These are phyloP conservation scores for Aradophagus sp. DNA, from an alignment of 1,140 invertebrate species.

Conservation along the genomic window DNA sequence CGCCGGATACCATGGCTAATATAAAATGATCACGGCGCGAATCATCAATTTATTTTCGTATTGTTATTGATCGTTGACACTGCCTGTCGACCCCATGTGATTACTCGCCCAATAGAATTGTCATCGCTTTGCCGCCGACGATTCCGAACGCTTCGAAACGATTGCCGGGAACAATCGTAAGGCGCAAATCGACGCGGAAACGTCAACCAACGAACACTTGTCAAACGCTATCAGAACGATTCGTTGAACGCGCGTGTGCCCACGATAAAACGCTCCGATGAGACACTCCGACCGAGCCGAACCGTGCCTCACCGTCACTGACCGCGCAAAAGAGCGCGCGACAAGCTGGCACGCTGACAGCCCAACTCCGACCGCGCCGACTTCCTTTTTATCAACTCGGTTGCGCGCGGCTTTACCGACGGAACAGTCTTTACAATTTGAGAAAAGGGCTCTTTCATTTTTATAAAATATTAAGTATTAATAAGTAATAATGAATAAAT, in stretches of 20 bases:
- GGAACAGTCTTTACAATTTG: too few relatives aligned
- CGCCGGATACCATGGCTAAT: slow-evolving; percentile 68
- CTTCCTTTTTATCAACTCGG: too few relatives aligned
- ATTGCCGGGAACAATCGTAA: slow-evolving; percentile 3
- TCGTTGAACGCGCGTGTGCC: slow-evolving; percentile 22
- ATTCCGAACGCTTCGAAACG: neutral
- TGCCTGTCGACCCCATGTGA: slow-evolving; percentile 64
- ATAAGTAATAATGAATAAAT: too few relatives aligned
- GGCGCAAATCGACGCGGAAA: neutral
- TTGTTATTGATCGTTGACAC: slow-evolving; percentile 73
- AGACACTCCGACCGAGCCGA: too few relatives aligned
- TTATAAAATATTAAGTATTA: too few relatives aligned
- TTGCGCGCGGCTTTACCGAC: too few relatives aligned
- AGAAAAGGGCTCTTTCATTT: too few relatives aligned
- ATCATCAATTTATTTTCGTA: slow-evolving; percentile 72
- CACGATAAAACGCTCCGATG: slow-evolving; percentile 7
- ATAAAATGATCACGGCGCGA: slow-evolving; percentile 55
- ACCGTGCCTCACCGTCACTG: too few relatives aligned
- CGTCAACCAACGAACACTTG: slow-evolving; percentile 2
- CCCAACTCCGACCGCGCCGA: too few relatives aligned
- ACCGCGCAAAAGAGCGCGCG: too few relatives aligned
- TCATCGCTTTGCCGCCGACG: slow-evolving; percentile 12
- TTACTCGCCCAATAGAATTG: slow-evolving; percentile 46
- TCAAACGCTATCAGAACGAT: slow-evolving; percentile 4
- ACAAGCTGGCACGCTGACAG: neutral